Percentiles rank a stretch among this genome's conserved stretches.
phyloP scores from a whole-genome alignment of 1,140 invertebrate species.

The Trichogramma pretiosum region DNA sequence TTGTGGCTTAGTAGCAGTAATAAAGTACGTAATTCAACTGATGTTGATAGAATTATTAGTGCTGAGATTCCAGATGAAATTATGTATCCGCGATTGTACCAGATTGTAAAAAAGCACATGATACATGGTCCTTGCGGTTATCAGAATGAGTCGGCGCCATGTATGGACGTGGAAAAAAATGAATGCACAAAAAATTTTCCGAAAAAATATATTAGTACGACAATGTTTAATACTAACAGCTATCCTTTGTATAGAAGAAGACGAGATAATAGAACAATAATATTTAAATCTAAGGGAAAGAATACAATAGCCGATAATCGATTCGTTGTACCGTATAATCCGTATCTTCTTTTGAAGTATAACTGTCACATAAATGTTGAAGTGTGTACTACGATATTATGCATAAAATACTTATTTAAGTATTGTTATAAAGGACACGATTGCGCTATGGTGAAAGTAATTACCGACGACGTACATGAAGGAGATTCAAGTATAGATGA shows the following conservation, averaged over 20 bases:
- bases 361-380: not conserved
- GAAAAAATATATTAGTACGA: not conserved
- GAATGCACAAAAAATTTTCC: conserved; percentile 4
- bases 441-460: conserved; percentile 2
- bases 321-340: conserved; percentile 13
- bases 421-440: conserved; percentile 5
- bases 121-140: not conserved
- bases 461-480: not conserved
- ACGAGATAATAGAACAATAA: not conserved
- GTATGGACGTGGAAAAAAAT: conserved; percentile 2
- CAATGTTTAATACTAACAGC: not conserved
- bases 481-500: not conserved
- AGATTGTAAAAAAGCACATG: not conserved
- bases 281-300: not conserved
- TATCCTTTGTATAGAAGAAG: not conserved
- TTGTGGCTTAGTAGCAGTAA: not conserved
- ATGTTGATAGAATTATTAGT: not conserved
- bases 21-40: not conserved
- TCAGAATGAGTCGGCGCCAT: not conserved
- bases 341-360: conserved; percentile 5
- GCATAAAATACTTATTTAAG: conserved; percentile 11
- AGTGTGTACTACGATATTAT: conserved; percentile 1
- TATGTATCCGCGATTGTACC: not conserved
- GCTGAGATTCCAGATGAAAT: not conserved
- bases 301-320: conserved; percentile 7